Evolutionary conservation across 2,113 vertebrate species (phyloP).

Genomic region (Tapirus terrestris): DNA sequence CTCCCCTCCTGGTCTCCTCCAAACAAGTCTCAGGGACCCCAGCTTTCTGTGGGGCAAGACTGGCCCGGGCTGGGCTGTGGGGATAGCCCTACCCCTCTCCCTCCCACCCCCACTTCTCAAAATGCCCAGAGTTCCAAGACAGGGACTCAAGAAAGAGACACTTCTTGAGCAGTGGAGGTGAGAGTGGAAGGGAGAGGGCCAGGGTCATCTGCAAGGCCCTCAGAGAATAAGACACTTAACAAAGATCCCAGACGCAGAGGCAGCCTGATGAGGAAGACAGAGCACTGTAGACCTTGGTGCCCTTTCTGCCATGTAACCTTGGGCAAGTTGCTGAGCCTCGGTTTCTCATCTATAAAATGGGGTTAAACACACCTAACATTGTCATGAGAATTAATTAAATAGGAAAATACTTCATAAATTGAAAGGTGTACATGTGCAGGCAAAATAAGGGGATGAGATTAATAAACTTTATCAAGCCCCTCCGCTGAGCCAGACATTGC

Average conservation of each 20-base stretch:
- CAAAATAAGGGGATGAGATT: neutral
- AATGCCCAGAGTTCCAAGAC: neutral
- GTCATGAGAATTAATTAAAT: neutral
- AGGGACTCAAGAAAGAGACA: neutral
- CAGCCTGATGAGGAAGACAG: neutral
- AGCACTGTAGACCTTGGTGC: neutral
- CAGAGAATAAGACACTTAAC: neutral
- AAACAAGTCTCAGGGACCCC: neutral
- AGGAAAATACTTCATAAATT: neutral
- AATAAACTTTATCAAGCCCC: neutral
- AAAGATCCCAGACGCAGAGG: neutral
- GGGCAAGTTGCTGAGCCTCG: neutral
- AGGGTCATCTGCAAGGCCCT: neutral
- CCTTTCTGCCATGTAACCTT: neutral
- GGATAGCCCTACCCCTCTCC: neutral
- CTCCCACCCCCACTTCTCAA: neutral
- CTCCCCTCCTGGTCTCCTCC: neutral
- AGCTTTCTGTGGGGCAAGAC: neutral
- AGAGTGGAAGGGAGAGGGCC: neutral
- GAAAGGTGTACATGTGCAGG: neutral
- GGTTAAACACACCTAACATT: neutral
- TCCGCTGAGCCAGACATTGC: neutral
- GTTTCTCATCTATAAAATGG: conserved; percentile 9
- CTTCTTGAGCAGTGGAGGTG: neutral
- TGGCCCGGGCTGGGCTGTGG: neutral